Conservation (phyloP, 2,888 invertebrate genomes). For the Fragum fragum region DNA sequence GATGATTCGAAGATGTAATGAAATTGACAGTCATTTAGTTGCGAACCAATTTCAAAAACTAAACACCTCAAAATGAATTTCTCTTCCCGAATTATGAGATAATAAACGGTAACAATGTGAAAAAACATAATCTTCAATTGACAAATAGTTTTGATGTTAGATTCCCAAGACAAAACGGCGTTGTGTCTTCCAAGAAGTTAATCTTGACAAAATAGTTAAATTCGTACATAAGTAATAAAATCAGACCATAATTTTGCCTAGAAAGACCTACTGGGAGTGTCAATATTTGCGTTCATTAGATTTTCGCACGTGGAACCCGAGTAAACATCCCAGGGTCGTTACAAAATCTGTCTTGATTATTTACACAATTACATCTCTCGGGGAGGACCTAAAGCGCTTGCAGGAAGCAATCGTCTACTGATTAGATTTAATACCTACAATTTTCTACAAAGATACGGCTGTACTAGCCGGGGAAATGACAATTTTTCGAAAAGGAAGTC, state of each 20-base stretch:
- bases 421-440: conserved; percentile 58
- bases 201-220: conserved; percentile 54
- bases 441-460: no score
- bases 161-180: conserved; percentile 5
- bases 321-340: conserved; percentile 67
- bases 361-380: conserved; percentile 62
- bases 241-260: conserved; percentile 55
- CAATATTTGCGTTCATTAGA: conserved; percentile 69
- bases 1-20: not conserved
- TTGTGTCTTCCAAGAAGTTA: conserved; percentile 9
- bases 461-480: no score
- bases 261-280: conserved; percentile 56
- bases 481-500: no score
- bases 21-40: not conserved
- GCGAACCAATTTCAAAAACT: not conserved
- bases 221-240: conserved; percentile 48
- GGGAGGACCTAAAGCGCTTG: conserved; percentile 56
- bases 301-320: conserved; percentile 61
- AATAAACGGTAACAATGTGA: not conserved
- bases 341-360: conserved; percentile 61
- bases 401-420: conserved; percentile 66
- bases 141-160: not conserved
- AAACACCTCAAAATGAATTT: not conserved
- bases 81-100: not conserved
- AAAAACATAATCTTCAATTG: not conserved